Percentiles rank a stretch among this genome's conserved stretches.
These are phyloP conservation scores for Hipposideros armiger DNA, from an alignment of 2,113 vertebrate species.

Conservation along the genomic window DNA sequence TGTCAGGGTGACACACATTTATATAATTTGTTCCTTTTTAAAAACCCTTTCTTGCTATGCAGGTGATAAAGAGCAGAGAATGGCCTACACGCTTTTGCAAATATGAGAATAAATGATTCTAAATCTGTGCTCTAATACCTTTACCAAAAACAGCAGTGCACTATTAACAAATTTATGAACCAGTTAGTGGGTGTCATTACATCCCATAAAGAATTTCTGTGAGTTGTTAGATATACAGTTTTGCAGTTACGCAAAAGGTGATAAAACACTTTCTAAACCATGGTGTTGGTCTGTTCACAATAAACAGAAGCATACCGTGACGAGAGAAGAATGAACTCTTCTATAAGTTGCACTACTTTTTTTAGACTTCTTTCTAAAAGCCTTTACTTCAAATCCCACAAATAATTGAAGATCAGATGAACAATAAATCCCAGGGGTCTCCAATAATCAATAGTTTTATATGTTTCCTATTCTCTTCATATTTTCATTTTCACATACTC, in stretches of 20 bases:
- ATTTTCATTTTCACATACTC: background rate
- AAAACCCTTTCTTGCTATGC: background rate
- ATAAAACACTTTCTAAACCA: background rate
- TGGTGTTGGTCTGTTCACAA: background rate
- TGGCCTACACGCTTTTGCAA: background rate
- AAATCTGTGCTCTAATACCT: background rate
- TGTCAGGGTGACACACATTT: background rate
- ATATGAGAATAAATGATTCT: background rate
- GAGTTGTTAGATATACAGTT: background rate
- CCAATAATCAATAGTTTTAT: background rate
- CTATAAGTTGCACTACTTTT: background rate
- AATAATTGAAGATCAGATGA: background rate
- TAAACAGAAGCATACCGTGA: background rate
- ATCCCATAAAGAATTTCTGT: background rate
- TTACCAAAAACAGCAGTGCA: background rate
- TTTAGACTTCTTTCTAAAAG: background rate
- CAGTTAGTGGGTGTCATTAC: background rate
- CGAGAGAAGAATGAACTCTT: background rate
- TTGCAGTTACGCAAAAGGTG: background rate
- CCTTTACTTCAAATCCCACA: background rate
- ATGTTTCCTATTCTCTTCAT: background rate
- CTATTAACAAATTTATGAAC: slow-evolving; percentile 14
- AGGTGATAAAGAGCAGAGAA: background rate
- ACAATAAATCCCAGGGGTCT: background rate
- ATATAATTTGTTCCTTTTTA: slow-evolving; percentile 10